Conservation (phyloP, 2,797 vertebrate species). For the Fratercula arctica region DNA sequence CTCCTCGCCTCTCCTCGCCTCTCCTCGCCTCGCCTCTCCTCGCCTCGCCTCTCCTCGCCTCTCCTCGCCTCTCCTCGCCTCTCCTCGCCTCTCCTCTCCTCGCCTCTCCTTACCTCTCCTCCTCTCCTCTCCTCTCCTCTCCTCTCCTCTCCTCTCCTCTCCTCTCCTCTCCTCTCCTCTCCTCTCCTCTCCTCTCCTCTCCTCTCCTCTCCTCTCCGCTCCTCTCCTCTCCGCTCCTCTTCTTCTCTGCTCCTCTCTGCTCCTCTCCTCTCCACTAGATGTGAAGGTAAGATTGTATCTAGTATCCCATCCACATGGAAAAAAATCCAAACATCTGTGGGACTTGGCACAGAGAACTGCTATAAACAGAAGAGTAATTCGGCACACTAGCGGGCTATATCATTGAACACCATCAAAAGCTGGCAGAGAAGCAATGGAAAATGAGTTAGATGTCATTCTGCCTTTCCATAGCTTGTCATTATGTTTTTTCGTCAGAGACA, state of each 20-base stretch:
- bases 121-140: neutral
- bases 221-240: no score
- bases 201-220: no score
- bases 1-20: no score
- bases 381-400: neutral
- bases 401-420: constrained; percentile 6
- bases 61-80: no score
- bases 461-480: neutral
- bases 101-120: no score
- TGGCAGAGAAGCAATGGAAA: constrained; percentile 33
- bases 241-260: no score
- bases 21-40: no score
- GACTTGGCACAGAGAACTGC: neutral
- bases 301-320: neutral
- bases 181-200: no score
- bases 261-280: neutral
- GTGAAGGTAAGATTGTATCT: neutral
- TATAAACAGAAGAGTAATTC: neutral
- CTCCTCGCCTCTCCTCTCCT: no score
- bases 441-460: constrained; percentile 1
- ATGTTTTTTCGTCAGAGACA: neutral
- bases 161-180: no score
- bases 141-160: no score
- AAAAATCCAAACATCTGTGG: neutral
- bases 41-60: no score